Conservation (phyloP, 2,888 invertebrate genomes). For the Teleiodes luculella region DNA sequence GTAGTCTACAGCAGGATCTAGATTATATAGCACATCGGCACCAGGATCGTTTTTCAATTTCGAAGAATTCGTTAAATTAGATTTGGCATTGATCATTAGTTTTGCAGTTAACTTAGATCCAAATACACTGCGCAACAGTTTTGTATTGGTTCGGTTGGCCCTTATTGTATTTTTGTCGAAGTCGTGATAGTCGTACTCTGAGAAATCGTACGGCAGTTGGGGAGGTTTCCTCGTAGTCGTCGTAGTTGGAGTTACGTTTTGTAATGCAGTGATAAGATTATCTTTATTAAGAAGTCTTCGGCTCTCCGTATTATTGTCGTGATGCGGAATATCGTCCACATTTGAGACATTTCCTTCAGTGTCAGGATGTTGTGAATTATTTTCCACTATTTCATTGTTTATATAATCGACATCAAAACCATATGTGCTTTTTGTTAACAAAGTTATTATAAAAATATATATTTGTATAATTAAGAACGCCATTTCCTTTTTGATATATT, state of each 20-base stretch:
- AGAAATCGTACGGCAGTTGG: neutral
- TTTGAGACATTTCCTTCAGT: neutral
- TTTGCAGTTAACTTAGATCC: neutral
- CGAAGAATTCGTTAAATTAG: neutral
- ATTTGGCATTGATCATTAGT: neutral
- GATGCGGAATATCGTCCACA: neutral
- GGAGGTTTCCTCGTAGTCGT: neutral
- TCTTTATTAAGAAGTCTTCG: constrained; percentile 1
- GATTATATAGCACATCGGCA: constrained; percentile 46
- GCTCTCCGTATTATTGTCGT: neutral
- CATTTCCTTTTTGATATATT: neutral
- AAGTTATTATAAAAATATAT: neutral
- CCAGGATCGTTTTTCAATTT: neutral
- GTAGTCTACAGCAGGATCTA: constrained; percentile 43
- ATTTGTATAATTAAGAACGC: neutral
- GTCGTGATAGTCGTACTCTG: neutral
- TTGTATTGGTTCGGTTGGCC: neutral
- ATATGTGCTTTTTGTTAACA: neutral
- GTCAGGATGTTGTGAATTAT: neutral
- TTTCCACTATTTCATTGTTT: neutral
- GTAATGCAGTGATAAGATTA: neutral
- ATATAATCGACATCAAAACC: neutral
- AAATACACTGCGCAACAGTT: neutral
- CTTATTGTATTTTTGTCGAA: neutral
- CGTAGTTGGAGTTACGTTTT: neutral